Conservation (phyloP, 2,888 invertebrate genomes). For the Nasonovia ribisnigri region DNA sequence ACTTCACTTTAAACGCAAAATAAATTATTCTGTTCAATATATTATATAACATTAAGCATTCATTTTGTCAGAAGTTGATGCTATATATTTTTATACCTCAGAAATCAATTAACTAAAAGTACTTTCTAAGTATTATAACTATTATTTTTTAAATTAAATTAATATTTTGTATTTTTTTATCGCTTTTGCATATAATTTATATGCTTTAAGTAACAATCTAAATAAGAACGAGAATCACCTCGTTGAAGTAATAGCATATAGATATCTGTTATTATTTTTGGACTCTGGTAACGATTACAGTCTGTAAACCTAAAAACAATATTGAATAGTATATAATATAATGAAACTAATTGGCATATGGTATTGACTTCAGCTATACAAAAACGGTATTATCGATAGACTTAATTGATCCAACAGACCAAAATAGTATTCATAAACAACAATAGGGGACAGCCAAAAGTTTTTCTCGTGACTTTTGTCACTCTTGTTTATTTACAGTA, state of each 20-base stretch:
- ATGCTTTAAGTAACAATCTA: neutral
- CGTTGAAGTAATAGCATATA: neutral
- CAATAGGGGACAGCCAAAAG: slow-evolving; percentile 35
- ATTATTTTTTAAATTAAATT: neutral
- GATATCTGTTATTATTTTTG: neutral
- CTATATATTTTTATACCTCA: neutral
- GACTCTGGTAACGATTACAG: neutral
- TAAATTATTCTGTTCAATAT: neutral
- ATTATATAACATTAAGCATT: neutral
- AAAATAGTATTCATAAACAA: slow-evolving; percentile 26
- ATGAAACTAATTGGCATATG: neutral
- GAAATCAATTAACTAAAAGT: neutral
- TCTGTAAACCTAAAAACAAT: neutral
- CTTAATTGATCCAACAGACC: slow-evolving; percentile 20
- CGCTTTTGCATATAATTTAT: neutral
- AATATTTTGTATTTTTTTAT: neutral
- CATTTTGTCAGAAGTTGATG: neutral
- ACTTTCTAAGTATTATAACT: neutral
- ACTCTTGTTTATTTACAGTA: neutral
- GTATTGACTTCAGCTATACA: neutral
- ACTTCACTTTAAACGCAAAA: neutral
- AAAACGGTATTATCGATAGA: neutral
- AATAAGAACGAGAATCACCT: neutral
- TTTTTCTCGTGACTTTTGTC: neutral
- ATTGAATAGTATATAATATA: neutral